phyloP scores from a whole-genome alignment of 2,113 vertebrate genomes.

The Procapra przewalskii region DNA sequence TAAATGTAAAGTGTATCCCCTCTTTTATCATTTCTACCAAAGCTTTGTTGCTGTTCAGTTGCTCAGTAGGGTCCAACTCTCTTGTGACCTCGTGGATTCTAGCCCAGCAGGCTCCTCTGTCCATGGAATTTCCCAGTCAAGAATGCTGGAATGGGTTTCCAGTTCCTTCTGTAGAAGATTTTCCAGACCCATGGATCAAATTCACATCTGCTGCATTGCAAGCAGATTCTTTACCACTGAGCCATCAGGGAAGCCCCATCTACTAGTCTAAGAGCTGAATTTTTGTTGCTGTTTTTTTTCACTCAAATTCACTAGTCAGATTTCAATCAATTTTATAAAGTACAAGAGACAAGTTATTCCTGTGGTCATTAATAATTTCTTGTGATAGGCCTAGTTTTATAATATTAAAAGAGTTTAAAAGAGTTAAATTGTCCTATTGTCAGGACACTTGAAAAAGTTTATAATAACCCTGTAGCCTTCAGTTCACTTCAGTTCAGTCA shows the following conservation, averaged over 20 bases:
- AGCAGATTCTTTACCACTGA: neutral
- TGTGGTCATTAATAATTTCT: neutral
- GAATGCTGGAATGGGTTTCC: neutral
- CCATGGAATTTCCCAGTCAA: neutral
- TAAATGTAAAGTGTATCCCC: neutral
- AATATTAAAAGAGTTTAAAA: neutral
- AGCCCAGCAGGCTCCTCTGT: neutral
- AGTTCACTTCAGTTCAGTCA: neutral
- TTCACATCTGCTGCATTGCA: neutral
- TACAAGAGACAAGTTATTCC: neutral
- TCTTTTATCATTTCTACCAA: neutral
- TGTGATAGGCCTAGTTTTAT: neutral
- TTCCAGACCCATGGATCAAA: neutral
- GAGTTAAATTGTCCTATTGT: neutral
- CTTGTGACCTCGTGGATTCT: neutral
- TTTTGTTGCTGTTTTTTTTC: neutral
- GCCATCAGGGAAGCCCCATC: neutral
- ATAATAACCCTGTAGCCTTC: neutral
- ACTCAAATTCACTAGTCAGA: fast-evolving
- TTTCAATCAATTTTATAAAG: neutral
- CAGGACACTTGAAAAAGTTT: neutral
- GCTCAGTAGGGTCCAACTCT: neutral
- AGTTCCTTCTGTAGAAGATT: neutral
- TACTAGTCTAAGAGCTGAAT: neutral
- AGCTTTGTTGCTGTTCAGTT: neutral